Conservation (phyloP, 2,888 invertebrate genomes). For the Sesia bembeciformis region DNA sequence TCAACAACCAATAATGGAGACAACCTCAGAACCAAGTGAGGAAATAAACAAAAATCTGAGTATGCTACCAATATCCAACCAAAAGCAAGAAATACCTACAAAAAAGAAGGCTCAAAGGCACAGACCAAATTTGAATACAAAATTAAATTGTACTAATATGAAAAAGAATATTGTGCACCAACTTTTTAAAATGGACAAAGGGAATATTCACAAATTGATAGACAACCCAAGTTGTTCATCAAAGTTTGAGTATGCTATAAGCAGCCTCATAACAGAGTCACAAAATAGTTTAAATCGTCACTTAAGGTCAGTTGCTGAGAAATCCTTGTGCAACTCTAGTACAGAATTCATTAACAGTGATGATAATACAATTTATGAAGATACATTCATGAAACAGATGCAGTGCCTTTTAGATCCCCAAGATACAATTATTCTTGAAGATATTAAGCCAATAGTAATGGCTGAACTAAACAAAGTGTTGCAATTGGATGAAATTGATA, state of each 20-base stretch:
- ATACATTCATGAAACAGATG: conserved; percentile 84
- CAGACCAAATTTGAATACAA: conserved; percentile 31
- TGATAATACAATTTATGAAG: conserved; percentile 78
- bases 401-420: conserved; percentile 74
- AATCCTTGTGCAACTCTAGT: conserved; percentile 49
- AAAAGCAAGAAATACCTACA: conserved; percentile 35
- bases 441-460: conserved; percentile 75
- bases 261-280: conserved; percentile 64
- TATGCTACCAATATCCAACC: conserved; percentile 14
- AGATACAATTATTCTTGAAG: conserved; percentile 70
- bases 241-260: conserved; percentile 69
- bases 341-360: conserved; percentile 74
- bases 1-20: conserved; percentile 20
- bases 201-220: conserved; percentile 62
- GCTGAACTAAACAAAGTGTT: conserved; percentile 74
- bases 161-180: conserved; percentile 66
- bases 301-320: conserved; percentile 60
- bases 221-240: conserved; percentile 64
- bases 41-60: conserved; percentile 7
- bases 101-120: conserved; percentile 36
- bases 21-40: conserved; percentile 15
- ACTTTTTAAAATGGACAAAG: conserved; percentile 67
- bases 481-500: conserved; percentile 40
- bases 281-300: conserved; percentile 63
- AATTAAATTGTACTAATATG: conserved; percentile 59